phyloP scores from a whole-genome alignment of 1,140 invertebrate genomes.

The Meteorus sp. region DNA sequence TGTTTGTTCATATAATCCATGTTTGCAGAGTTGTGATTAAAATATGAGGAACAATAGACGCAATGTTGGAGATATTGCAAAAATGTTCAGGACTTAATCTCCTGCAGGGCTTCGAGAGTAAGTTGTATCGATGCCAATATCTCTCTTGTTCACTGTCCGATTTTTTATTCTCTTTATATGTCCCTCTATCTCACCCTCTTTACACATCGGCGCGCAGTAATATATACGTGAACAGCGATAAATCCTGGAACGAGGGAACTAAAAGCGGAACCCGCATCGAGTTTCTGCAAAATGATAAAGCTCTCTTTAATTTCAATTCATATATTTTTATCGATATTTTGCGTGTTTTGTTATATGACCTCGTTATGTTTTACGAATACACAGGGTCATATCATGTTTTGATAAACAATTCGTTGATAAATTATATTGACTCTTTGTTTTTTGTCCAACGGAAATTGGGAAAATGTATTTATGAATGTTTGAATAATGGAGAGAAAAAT shows the following conservation, averaged over 20 bases:
- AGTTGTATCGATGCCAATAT: conserved; percentile 14
- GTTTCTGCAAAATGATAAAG: conserved; percentile 4
- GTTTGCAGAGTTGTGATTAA: no score
- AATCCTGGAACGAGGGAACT: not conserved
- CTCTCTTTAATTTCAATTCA: conserved; percentile 3
- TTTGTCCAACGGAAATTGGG: no score
- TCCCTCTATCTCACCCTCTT: not conserved
- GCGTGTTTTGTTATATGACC: not conserved
- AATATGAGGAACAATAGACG: no score
- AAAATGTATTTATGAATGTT: no score
- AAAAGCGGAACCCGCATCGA: not conserved
- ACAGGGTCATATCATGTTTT: not conserved
- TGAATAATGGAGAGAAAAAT: no score
- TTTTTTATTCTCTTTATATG: not conserved
- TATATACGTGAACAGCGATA: not conserved
- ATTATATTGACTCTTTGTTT: no score
- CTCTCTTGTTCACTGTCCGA: not conserved
- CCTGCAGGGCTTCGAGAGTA: not conserved
- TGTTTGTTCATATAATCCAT: no score
- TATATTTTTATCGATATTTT: not conserved
- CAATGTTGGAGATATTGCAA: not conserved
- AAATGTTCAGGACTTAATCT: not conserved
- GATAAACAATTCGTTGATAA: not conserved
- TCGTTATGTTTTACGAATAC: not conserved
- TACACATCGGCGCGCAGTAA: not conserved